phyloP scores from a whole-genome alignment of 2,113 vertebrate genomes.

The Ophiodon elongatus region DNA sequence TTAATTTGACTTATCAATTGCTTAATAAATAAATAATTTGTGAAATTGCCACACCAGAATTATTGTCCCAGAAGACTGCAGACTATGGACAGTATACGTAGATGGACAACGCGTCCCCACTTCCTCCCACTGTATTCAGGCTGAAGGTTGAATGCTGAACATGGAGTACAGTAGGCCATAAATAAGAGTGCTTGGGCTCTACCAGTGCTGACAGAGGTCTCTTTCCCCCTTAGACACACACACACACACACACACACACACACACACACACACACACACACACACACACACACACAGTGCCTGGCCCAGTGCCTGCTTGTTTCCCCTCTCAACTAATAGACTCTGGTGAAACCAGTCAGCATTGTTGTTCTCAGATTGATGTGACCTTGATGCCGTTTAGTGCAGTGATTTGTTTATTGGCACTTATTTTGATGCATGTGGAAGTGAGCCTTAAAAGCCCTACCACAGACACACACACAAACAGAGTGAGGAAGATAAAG shows the following conservation, averaged over 20 bases:
- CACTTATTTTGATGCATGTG: conserved; percentile 86
- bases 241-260: conserved; percentile 39
- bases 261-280: conserved; percentile 1
- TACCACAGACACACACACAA: conserved; percentile 36
- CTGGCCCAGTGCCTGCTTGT: conserved; percentile 65
- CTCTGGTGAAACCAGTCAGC: conserved; percentile 81
- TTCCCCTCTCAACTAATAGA: conserved; percentile 76
- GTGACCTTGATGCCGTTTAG: conserved; percentile 85
- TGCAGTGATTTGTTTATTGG: conserved; percentile 84
- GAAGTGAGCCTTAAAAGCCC: conserved; percentile 81
- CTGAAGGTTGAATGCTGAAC: conserved; percentile 76
- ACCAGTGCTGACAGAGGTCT: conserved; percentile 77
- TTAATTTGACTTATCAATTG: not conserved
- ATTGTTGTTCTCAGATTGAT: conserved; percentile 84
- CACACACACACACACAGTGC: conserved; percentile 26
- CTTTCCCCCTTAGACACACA: conserved; percentile 35
- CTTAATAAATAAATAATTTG: not conserved
- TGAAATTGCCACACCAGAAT: not conserved
- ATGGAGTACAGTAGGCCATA: conserved; percentile 70
- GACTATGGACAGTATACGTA: not conserved
- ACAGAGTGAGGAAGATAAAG: conserved; percentile 59
- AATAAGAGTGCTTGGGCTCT: conserved; percentile 78
- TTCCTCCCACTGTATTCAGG: conserved; percentile 24
- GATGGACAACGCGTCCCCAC: not conserved
- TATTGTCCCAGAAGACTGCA: not conserved